Evolutionary conservation across 2,888 invertebrate species (phyloP).

Genomic region (Lasioglossum lativentre): DNA sequence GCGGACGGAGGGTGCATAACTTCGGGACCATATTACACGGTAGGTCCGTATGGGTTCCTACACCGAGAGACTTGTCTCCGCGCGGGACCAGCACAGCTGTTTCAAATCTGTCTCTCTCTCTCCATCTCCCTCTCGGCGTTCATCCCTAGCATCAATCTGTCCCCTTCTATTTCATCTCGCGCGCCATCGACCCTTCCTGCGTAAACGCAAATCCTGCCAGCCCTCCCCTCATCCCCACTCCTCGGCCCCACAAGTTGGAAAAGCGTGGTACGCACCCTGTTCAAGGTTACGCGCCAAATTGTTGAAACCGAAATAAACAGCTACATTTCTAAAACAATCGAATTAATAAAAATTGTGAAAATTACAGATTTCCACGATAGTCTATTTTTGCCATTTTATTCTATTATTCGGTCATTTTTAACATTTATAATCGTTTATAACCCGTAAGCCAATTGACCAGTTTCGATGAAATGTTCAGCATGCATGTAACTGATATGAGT

Average conservation of each 20-base stretch:
- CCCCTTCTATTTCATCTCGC: conserved; percentile 69
- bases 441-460: too few species aligned
- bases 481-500: too few species aligned
- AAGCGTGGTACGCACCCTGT: conserved; percentile 30
- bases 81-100: conserved; percentile 77
- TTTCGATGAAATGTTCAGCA: too few species aligned
- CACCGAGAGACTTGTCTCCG: conserved; percentile 71
- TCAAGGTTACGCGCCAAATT: not conserved
- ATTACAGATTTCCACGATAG: too few species aligned
- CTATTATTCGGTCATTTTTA: too few species aligned
- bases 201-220: conserved; percentile 50
- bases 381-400: too few species aligned
- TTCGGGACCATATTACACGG: conserved; percentile 64
- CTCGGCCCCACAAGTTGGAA: conserved; percentile 33
- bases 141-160: conserved; percentile 70
- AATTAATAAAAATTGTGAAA: too few species aligned
- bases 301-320: not conserved
- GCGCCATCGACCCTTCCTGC: conserved; percentile 64
- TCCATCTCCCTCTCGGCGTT: conserved; percentile 56
- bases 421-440: too few species aligned
- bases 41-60: conserved; percentile 61
- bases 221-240: conserved; percentile 18
- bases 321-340: too few species aligned
- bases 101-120: conserved; percentile 73
- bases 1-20: conserved; percentile 75